These are phyloP conservation scores for Antennarius maculatus DNA, from an alignment of 2,797 vertebrate genomes.

Conservation along the genomic window DNA sequence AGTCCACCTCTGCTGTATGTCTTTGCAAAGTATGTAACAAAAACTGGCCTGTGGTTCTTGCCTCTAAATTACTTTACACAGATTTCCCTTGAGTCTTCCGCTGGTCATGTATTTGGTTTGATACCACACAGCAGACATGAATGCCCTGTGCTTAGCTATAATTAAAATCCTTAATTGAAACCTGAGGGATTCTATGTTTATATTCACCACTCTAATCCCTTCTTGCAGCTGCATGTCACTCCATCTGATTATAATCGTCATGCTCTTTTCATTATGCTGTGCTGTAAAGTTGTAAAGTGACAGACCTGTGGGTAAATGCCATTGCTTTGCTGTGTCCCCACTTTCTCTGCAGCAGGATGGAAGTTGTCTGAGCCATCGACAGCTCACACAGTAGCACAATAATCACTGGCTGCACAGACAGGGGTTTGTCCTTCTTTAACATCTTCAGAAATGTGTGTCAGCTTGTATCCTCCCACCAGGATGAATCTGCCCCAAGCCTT, in stretches of 20 bases:
- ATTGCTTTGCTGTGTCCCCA: background rate
- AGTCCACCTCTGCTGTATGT: slow-evolving; percentile 7
- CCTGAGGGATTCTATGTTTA: slow-evolving; percentile 55
- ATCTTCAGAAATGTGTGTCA: slow-evolving; percentile 39
- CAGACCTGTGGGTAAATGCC: slow-evolving; percentile 27
- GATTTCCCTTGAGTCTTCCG: slow-evolving; percentile 54
- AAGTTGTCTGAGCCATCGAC: background rate
- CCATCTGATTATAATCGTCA: slow-evolving; percentile 13
- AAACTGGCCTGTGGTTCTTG: slow-evolving; percentile 27
- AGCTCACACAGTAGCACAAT: slow-evolving; percentile 23
- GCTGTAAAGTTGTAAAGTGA: slow-evolving; percentile 8
- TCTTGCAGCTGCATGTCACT: slow-evolving; percentile 13
- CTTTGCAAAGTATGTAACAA: slow-evolving; percentile 18
- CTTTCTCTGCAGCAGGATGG: slow-evolving; percentile 14
- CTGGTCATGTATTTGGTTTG: slow-evolving; percentile 36
- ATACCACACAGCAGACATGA: slow-evolving; percentile 32
- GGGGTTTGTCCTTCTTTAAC: slow-evolving; percentile 42
- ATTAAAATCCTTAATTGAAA: slow-evolving; percentile 64
- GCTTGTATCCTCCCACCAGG: slow-evolving; percentile 34
- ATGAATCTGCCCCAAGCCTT: slow-evolving; percentile 14
- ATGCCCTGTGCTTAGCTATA: slow-evolving; percentile 40
- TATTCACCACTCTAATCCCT: slow-evolving; percentile 43
- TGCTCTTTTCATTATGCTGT: slow-evolving; percentile 22
- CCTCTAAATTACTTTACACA: slow-evolving; percentile 59
- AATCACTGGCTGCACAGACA: slow-evolving; percentile 47